Percentiles rank a stretch among this genome's conserved stretches.
phyloP scores from a whole-genome alignment of 2,797 vertebrate species.

The Bradypodion pumilum region DNA sequence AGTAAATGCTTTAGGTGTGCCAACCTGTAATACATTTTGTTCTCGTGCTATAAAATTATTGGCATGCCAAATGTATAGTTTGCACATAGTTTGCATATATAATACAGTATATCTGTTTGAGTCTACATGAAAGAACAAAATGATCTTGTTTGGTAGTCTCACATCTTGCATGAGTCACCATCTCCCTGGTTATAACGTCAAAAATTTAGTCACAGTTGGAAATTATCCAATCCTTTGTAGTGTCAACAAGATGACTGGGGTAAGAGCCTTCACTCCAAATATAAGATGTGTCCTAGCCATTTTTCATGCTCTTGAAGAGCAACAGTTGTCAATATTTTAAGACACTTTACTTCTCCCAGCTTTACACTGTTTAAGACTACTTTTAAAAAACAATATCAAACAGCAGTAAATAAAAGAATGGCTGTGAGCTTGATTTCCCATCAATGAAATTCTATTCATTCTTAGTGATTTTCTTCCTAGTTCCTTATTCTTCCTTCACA shows the following conservation, averaged over 20 bases:
- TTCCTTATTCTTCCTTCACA: not conserved
- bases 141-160: conserved; percentile 25
- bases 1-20: conserved; percentile 39
- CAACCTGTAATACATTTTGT: conserved; percentile 51
- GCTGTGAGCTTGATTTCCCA: not conserved
- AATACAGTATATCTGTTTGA: conserved; percentile 21
- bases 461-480: not conserved
- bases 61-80: conserved; percentile 42
- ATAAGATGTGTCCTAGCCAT: conserved; percentile 10
- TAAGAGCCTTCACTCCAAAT: not conserved
- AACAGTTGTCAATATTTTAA: conserved; percentile 22
- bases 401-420: not conserved
- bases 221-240: not conserved
- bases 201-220: conserved; percentile 21
- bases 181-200: conserved; percentile 5
- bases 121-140: conserved; percentile 31
- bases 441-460: not conserved
- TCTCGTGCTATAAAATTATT: conserved; percentile 57
- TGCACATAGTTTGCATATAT: conserved; percentile 35
- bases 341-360: conserved; percentile 13
- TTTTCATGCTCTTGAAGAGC: not conserved
- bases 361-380: not conserved
- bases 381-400: not conserved
- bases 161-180: conserved; percentile 28
- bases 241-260: not conserved